Percentiles rank a stretch among this genome's conserved stretches.
These are phyloP conservation scores for Drosophila repleta DNA, from an alignment of 1,140 invertebrate genomes.

Conservation along the genomic window DNA sequence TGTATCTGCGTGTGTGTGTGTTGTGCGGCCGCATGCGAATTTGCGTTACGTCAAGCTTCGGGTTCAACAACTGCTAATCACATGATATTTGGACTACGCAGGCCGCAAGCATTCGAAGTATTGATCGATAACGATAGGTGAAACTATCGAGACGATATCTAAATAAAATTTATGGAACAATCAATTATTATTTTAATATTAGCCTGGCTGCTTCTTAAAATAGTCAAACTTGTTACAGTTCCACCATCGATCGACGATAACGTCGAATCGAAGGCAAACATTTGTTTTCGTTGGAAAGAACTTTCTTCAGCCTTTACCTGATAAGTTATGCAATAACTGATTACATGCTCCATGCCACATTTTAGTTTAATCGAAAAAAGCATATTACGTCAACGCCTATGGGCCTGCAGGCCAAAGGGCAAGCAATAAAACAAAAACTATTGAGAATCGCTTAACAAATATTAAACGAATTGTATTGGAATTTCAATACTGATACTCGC, in stretches of 20 bases:
- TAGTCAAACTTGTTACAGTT: too few relatives aligned
- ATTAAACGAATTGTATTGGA: slow-evolving; percentile 32
- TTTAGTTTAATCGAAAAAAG: background rate
- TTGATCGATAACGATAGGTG: slow-evolving; percentile 13
- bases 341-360: background rate
- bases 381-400: slow-evolving; percentile 19
- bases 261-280: too few relatives aligned
- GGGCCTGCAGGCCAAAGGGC: background rate
- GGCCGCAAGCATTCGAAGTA: slow-evolving; percentile 34
- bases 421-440: slow-evolving; percentile 5
- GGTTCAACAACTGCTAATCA: slow-evolving; percentile 80
- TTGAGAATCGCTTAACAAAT: slow-evolving; percentile 35
- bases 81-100: slow-evolving; percentile 32
- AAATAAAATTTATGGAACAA: too few relatives aligned
- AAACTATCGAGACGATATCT: background rate
- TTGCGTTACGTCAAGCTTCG: slow-evolving; percentile 41
- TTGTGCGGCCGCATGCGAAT: slow-evolving; percentile 23
- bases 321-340: background rate
- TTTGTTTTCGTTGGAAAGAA: too few relatives aligned
- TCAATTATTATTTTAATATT: too few relatives aligned
- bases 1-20: slow-evolving; percentile 15
- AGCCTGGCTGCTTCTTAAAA: too few relatives aligned
- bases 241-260: too few relatives aligned
- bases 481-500: slow-evolving; percentile 11
- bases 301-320: background rate